Conservation (phyloP, 1,140 invertebrate species). For the Drosophila ambigua region DNA sequence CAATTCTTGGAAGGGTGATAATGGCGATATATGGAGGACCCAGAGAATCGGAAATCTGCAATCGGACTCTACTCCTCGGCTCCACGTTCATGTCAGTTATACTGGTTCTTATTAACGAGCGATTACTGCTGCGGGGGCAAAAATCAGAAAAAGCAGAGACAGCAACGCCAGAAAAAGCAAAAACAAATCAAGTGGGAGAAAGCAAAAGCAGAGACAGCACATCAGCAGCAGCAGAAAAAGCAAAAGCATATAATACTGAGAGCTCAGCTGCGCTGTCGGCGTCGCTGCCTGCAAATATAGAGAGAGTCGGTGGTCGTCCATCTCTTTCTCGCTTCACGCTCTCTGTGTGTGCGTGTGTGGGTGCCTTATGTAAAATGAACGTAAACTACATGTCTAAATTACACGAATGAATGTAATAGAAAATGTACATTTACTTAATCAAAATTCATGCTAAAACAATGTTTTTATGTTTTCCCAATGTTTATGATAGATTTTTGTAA, state of each 20-base stretch:
- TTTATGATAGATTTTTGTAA: constrained; percentile 17
- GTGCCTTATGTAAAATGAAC: constrained; percentile 5
- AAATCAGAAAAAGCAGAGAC: constrained; percentile 30
- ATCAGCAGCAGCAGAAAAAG: constrained; percentile 23
- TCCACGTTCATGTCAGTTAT: too few species aligned
- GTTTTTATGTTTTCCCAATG: too few species aligned
- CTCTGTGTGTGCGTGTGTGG: constrained; percentile 23
- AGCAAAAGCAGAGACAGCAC: constrained; percentile 49
- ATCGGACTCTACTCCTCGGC: too few species aligned
- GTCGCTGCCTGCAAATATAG: constrained; percentile 1
- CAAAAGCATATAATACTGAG: constrained; percentile 7
- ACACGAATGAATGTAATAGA: too few species aligned
- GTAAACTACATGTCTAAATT: too few species aligned
- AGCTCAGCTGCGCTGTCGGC: neutral
- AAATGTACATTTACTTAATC: too few species aligned
- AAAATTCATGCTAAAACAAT: too few species aligned
- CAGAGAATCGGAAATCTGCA: too few species aligned
- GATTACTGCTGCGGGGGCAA: constrained; percentile 18
- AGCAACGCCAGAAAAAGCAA: constrained; percentile 31
- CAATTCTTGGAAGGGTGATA: too few species aligned
- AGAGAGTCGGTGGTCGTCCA: too few species aligned
- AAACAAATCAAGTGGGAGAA: constrained; percentile 35
- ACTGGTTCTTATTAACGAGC: constrained; percentile 2
- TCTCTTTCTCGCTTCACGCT: too few species aligned
- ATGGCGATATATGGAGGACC: too few species aligned